Evolutionary conservation across 2,113 vertebrate genomes (phyloP).

Genomic region (Neogobius melanostomus): DNA sequence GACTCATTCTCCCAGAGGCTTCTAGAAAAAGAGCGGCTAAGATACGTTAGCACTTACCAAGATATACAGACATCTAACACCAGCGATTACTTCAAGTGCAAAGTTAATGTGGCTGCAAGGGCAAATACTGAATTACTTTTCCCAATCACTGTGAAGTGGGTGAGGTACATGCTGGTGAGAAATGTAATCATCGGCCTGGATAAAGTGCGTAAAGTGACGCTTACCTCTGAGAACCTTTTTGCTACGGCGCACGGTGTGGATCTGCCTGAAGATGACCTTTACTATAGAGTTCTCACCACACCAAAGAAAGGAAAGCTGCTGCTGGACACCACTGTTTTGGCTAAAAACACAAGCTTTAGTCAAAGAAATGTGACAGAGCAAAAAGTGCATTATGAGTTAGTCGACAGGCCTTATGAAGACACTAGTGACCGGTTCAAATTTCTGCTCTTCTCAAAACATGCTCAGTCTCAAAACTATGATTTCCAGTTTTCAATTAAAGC

Average conservation of each 20-base stretch:
- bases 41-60: constrained; percentile 81
- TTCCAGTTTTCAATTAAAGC: constrained; percentile 85
- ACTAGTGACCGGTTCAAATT: constrained; percentile 83
- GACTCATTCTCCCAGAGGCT: constrained; percentile 82
- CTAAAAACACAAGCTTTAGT: constrained; percentile 81
- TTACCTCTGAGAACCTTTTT: constrained; percentile 79
- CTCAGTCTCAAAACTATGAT: constrained; percentile 78
- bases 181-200: constrained; percentile 77
- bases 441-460: constrained; percentile 80
- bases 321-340: constrained; percentile 75
- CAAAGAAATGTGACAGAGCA: constrained; percentile 79
- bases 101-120: constrained; percentile 78
- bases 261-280: constrained; percentile 75
- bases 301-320: constrained; percentile 84
- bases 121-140: constrained; percentile 78
- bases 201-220: constrained; percentile 76
- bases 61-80: constrained; percentile 77
- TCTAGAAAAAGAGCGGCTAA: constrained; percentile 75
- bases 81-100: constrained; percentile 84
- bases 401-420: constrained; percentile 71
- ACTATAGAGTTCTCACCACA: constrained; percentile 80
- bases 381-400: constrained; percentile 81
- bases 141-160: constrained; percentile 80
- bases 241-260: constrained; percentile 67
- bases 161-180: constrained; percentile 78